phyloP scores from a whole-genome alignment of 1,140 invertebrate genomes.

The Cataglyphis hispanica region DNA sequence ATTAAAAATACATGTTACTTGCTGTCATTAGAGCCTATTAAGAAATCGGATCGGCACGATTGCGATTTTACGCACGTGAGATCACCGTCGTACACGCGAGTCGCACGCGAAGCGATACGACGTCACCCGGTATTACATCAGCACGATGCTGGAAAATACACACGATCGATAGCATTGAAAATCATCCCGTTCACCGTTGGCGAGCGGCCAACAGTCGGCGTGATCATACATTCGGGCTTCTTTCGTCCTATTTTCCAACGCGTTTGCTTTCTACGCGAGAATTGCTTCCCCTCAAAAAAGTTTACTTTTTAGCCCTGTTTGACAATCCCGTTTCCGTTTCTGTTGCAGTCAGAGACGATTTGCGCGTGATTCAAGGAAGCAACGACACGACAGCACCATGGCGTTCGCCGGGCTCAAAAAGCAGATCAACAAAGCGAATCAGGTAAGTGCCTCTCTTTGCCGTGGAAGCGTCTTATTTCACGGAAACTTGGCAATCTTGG shows the following conservation, averaged over 20 bases:
- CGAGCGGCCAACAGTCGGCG: constrained; percentile 51
- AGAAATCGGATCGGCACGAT: constrained; percentile 57
- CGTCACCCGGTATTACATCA: constrained; percentile 64
- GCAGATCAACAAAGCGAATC: constrained; percentile 99
- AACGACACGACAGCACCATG: constrained; percentile 88
- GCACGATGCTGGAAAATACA: constrained; percentile 63
- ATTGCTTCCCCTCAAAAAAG: background rate
- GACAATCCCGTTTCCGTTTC: background rate
- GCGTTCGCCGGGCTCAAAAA: constrained; percentile 99
- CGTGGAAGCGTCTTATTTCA: background rate
- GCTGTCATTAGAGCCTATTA: constrained; percentile 77
- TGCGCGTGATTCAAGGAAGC: constrained; percentile 30
- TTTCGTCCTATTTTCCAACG: constrained; percentile 12
- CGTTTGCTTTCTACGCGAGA: background rate
- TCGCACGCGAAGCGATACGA: background rate
- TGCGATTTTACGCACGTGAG: constrained; percentile 39
- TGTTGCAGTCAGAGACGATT: constrained; percentile 55
- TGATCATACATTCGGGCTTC: constrained; percentile 47
- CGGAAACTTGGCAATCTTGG: background rate
- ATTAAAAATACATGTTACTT: constrained; percentile 66
- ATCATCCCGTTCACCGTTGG: constrained; percentile 65
- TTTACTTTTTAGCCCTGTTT: background rate
- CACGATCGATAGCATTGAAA: constrained; percentile 74
- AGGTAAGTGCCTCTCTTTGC: constrained; percentile 88
- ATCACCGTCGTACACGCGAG: constrained; percentile 28